Evolutionary conservation across 1,140 invertebrate species (phyloP), one percentile per base, ranked within the genome.

Genomic region (Drosophila sturtevanti): DNA sequence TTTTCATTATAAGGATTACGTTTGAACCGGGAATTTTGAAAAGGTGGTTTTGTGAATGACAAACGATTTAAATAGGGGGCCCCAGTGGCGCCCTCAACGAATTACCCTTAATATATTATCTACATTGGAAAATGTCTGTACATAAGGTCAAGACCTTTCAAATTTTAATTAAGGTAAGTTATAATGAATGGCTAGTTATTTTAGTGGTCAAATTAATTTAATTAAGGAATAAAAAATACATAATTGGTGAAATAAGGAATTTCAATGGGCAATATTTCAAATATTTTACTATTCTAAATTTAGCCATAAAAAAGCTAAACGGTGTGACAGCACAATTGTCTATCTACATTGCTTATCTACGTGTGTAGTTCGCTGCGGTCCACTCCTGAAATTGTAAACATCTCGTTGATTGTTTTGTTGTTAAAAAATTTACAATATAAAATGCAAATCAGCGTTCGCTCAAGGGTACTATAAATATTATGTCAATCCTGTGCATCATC

Each of bases 361-460:
- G 18, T 44, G 7, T 48, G 41, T 48, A 48, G 21, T 48, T 48
- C 16, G 9, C 16, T 48, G 16, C 41, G 9, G 41, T 18, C 41
- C 41, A 48, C 41, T 48, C 41, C 41, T 48, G 41, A 1, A 44
- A 44, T 44, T 44, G 41, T 44, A 44, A 44, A 44, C 41, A 44
- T 14, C 41, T 9, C 9, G 41, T 44, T 44, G 18, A 18, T 44
- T 44, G 41, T 44, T 44, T 44, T 44, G 41, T 44, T 44, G 7
- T 44, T 44, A 4, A 38, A 14, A 38, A 38, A 38, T n/a, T 38
- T 44, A 16, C 16, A 16, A 18, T 16, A 10, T 18, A 44, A 16
- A 9, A 44, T 44, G 41, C 16, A 44, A 44, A 44, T 44, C 16
- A 18, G 41, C 41, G 7, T 18, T 18, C 9, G 41, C 18, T 44